Base-by-base conservation (phyloP, 1,140 invertebrate species). In the Drosophila ficusphila region DNA sequence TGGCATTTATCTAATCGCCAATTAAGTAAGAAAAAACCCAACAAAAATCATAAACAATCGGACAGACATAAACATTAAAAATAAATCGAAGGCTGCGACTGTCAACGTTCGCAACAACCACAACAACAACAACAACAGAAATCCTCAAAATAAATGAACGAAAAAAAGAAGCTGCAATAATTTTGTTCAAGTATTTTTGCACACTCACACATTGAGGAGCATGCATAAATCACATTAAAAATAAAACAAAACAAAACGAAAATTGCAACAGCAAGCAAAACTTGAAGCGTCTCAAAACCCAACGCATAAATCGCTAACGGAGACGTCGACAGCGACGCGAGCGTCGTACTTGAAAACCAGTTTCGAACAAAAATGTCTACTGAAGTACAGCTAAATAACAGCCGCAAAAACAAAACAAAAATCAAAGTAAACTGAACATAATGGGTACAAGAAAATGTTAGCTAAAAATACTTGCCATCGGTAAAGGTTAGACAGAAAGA, bases 151-250 rank as follows among this genome's bases (percentile, higher is more conserved):
- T 42, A 58, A 69, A 33, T 70, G 34, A 41, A 41, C 36, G 18
- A 71, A 61, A 71, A 74, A 85, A 76, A 85, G 76, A 85, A 85
- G 81, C 81, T 85, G 76, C 81, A 85, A 86, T 85, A 76, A 81
- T 86, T 74, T 86, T 86, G 76, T 60, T 81, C 76, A 85, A 86
- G 72, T 79, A 86, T 83, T 71, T 74, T 79, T 75, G 44, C 51
- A 74, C 36, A 39, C 27, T 31, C 49, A 74, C 49, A 44, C 54
- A 60, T 41, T 29, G 81, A 68, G 74, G 67, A 81, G 81, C 65
- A 82, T 77, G 85, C 81, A 86, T 86, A 86, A 86, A 86, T 86
- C 81, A 86, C 82, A 88, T 81, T 88, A 53, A 85, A 86, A 86
- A 86, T 77, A 88, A 86, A 86, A 86, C 81, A 86, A 86, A 86